Base-by-base conservation (phyloP, 2,888 invertebrate species). In the Bombyx huttoni region DNA sequence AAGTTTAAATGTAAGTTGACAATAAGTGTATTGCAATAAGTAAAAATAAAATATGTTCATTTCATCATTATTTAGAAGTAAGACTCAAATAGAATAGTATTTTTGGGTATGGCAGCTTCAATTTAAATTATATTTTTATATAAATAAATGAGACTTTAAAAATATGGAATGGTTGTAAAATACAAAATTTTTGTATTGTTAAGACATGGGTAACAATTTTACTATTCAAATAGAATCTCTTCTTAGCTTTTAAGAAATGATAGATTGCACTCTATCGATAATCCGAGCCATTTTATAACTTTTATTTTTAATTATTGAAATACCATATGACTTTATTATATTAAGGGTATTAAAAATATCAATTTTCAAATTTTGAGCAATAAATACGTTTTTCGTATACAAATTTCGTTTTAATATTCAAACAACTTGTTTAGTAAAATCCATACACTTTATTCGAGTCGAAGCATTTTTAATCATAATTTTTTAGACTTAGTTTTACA, bases 201-300 rank as follows among this genome's bases (percentile, higher is more conserved):
- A 40, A 12, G 40, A 10, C 7, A 40, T 24, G 24, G 40, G 40
- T 40, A 10, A 40, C 24, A 40, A 12, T 40, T 40, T 40, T 40
- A 40, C 12, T 10, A 10, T 7, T 40, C 40, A 10, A 12, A 12
- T 40, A 59, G 68, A 71, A 69, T 73, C 67, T 73, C 67, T 54
- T 73, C 67, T 54, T 72, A 71, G 66, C 53, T 58, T 34, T 53
- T 66, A 70, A 65, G 64, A 49, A 53, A 53, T 52, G 51, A 57
- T 57, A 55, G 50, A 53, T 56, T 57, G 50, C 54, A 58, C 61
- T 61, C 62, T 58, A 61, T 64, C 61, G 59, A 55, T 61, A 85
- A 87, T 87, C 87, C 87, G 87, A 87, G 86, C 87, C 87, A 87
- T 81, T 83, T 69, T 72, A 60, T 62, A 54, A 56, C 56, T 61